Base-by-base conservation (phyloP, 2,113 vertebrate genomes). In the Orientallactaga bullata region DNA sequence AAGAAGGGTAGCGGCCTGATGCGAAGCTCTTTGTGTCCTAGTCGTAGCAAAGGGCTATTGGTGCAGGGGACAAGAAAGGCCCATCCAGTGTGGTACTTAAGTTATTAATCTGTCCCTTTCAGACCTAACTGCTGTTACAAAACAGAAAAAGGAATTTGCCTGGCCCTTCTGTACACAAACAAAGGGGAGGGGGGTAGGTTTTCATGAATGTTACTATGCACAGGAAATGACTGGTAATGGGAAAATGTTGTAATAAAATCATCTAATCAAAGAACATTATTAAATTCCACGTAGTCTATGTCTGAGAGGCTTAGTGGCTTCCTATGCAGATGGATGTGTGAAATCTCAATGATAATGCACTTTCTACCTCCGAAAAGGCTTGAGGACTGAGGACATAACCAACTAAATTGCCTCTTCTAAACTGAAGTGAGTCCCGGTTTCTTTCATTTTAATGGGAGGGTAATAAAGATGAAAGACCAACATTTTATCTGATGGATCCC, bases 381-480 rank as follows among this genome's bases (percentile, higher is more conserved):
- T 92, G 95, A 97, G 97, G 96, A 97, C 96, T 96, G 97, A 97
- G 98, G 98, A 98, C 96, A 96, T 98, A 97, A 97, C 98, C 98
- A 96, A 96, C 98, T 96, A 97, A 98, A 98, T 97, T 97, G 98
- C 98, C 98, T 89, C 98, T 98, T 98, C 97, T 95, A 97, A 98
- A 98, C 97, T 97, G 97, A 98, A 98, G 97, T 97, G 98, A 95
- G 95, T 98, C 98, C 97, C 97, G 93, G 97, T 98, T 98, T 98
- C 98, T 98, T 98, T 98, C 98, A 98, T 98, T 98, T 98, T 98
- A 98, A 98, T 98, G 98, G 97, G 97, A 96, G 96, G 95, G 98
- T 98, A 98, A 98, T 98, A 98, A 98, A 98, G 98, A 98, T 98
- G 98, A 98, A 98, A 98, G 98, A 97, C 97, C 98, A 98, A 96